Percentiles rank a stretch among this genome's conserved stretches.
phyloP scores from a whole-genome alignment of 2,888 invertebrate genomes.

The Drosophila putrida region DNA sequence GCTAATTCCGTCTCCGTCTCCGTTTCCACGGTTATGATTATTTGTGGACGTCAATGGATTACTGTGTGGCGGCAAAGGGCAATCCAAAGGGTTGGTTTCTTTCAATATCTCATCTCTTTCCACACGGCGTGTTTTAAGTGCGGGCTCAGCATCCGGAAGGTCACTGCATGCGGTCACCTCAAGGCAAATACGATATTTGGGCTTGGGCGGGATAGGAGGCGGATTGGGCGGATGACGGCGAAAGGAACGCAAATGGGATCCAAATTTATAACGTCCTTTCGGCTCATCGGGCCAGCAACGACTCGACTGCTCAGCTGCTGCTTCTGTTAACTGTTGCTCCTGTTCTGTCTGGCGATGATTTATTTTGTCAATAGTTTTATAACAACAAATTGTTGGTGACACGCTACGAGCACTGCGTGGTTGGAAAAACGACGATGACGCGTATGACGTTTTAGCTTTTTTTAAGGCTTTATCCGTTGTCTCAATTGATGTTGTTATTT shows the following conservation, averaged over 20 bases:
- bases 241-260: slow-evolving; percentile 37
- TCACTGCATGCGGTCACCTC: slow-evolving; percentile 52
- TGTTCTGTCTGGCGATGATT: slow-evolving; percentile 29
- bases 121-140: slow-evolving; percentile 64
- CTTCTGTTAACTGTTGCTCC: slow-evolving; percentile 24
- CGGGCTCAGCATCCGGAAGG: slow-evolving; percentile 53
- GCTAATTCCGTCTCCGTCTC: slow-evolving; percentile 5
- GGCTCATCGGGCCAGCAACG: slow-evolving; percentile 29
- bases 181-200: slow-evolving; percentile 48
- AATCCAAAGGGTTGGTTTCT: slow-evolving; percentile 7
- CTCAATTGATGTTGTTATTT: slow-evolving; percentile 45
- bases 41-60: slow-evolving; percentile 17
- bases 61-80: background rate
- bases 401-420: slow-evolving; percentile 58
- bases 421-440: slow-evolving; percentile 61
- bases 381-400: slow-evolving; percentile 83
- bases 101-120: slow-evolving; percentile 21
- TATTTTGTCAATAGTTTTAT: slow-evolving; percentile 77
- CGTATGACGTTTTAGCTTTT: slow-evolving; percentile 61
- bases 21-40: slow-evolving; percentile 3
- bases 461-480: slow-evolving; percentile 54
- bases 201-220: slow-evolving; percentile 69
- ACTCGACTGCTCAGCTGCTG: background rate
- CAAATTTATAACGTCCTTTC: slow-evolving; percentile 24
- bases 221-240: slow-evolving; percentile 60